A percentile compares a stretch with the other conserved stretches of the same genome.
phyloP scores from a whole-genome alignment of 2,888 invertebrate genomes.

The Meganola albula region DNA sequence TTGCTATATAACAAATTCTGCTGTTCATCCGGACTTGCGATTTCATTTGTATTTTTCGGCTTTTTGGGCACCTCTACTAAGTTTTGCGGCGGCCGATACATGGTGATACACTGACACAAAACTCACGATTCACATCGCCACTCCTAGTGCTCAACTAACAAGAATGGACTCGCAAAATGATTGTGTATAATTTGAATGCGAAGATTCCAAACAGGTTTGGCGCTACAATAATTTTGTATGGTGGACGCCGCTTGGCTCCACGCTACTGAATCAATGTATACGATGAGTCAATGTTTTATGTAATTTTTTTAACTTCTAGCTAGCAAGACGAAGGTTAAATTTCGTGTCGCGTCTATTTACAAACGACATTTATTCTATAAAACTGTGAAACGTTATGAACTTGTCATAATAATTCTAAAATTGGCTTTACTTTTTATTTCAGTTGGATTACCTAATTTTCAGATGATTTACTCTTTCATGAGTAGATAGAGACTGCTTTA shows the following conservation, averaged over 20 bases:
- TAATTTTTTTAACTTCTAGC: neutral
- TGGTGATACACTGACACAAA: constrained; percentile 18
- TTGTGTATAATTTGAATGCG: constrained; percentile 21
- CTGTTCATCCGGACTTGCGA: constrained; percentile 15
- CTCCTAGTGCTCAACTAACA: constrained; percentile 25
- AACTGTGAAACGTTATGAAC: too few species aligned
- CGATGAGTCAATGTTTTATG: neutral
- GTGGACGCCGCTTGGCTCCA: constrained; percentile 3
- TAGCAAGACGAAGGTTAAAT: neutral
- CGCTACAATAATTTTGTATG: constrained; percentile 6
- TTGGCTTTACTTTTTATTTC: too few species aligned
- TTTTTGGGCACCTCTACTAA: constrained; percentile 26
- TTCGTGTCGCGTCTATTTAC: too few species aligned
- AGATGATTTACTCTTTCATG: too few species aligned
- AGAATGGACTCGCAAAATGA: constrained; percentile 25
- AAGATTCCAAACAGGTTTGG: constrained; percentile 11
- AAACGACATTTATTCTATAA: too few species aligned
- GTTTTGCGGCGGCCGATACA: constrained; percentile 31
- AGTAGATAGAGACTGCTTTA: too few species aligned
- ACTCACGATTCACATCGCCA: constrained; percentile 13
- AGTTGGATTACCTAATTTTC: too few species aligned
- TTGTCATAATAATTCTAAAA: too few species aligned
- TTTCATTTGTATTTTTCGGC: constrained; percentile 9
- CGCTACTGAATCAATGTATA: neutral
- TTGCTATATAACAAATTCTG: constrained; percentile 15